Evolutionary conservation across 2,797 vertebrate species (phyloP).

Genomic region (Mus caroli): DNA sequence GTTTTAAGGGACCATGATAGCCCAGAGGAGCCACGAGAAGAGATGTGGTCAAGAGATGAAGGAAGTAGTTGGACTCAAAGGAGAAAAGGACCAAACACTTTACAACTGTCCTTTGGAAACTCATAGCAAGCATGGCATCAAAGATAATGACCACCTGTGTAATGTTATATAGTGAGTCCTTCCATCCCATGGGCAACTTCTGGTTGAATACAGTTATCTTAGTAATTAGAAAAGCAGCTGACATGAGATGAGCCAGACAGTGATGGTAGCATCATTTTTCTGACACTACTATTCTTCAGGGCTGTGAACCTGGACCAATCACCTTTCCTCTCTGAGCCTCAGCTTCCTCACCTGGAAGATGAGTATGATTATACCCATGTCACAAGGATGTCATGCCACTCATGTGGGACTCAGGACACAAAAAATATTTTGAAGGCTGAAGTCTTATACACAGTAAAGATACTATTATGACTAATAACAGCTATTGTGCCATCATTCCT

Average conservation of each 20-base stretch:
- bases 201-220: not conserved
- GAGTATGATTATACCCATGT: not conserved
- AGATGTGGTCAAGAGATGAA: not conserved
- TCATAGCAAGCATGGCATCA: not conserved
- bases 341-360: conserved; percentile 14
- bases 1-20: not conserved
- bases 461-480: conserved; percentile 39
- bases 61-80: not conserved
- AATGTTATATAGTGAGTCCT: not conserved
- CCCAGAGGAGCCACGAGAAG: not conserved
- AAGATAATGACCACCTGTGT: not conserved
- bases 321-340: not conserved
- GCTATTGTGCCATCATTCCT: not conserved
- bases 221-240: conserved; percentile 52
- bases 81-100: not conserved
- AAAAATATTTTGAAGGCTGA: conserved; percentile 2
- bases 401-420: not conserved
- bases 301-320: conserved; percentile 30
- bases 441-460: conserved; percentile 1
- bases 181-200: not conserved
- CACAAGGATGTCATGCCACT: not conserved
- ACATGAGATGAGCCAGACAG: not conserved
- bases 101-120: not conserved
- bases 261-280: not conserved
- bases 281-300: not conserved